phyloP scores from a whole-genome alignment of 2,888 invertebrate species.

The Caenorhabditis japonica region DNA sequence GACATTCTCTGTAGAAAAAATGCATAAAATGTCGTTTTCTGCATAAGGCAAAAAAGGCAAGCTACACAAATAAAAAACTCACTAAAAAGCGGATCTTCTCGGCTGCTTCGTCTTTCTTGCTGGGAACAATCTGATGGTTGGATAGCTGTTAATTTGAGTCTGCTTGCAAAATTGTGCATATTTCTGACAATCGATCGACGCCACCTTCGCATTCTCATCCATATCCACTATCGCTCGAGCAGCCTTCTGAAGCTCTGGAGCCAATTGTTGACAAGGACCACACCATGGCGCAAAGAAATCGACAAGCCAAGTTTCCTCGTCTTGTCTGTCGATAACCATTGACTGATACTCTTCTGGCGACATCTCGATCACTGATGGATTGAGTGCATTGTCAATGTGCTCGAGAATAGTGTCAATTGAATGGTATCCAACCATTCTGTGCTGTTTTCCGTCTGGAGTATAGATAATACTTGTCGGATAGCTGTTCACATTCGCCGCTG shows the following conservation, averaged over 20 bases:
- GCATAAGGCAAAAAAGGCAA: too few relatives aligned
- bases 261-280: constrained; percentile 84
- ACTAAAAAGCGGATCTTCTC: constrained; percentile 54
- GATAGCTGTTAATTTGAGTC: constrained; percentile 83
- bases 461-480: constrained; percentile 85
- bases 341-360: constrained; percentile 81
- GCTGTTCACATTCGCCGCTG: constrained; percentile 77
- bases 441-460: constrained; percentile 58
- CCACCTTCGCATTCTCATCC: constrained; percentile 61
- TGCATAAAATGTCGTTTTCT: too few relatives aligned
- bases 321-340: constrained; percentile 80
- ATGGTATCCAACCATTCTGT: constrained; percentile 80
- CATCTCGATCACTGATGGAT: constrained; percentile 81
- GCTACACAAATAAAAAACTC: too few relatives aligned
- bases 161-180: constrained; percentile 81
- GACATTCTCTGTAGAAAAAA: too few relatives aligned
- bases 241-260: constrained; percentile 83
- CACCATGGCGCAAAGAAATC: constrained; percentile 86
- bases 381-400: constrained; percentile 80
- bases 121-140: constrained; percentile 84
- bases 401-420: constrained; percentile 82
- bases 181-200: constrained; percentile 83
- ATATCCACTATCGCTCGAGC: constrained; percentile 77
- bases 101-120: constrained; percentile 77
- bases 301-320: constrained; percentile 82